Conservation (phyloP, 2,888 invertebrate species). For the Idaea biselata region DNA sequence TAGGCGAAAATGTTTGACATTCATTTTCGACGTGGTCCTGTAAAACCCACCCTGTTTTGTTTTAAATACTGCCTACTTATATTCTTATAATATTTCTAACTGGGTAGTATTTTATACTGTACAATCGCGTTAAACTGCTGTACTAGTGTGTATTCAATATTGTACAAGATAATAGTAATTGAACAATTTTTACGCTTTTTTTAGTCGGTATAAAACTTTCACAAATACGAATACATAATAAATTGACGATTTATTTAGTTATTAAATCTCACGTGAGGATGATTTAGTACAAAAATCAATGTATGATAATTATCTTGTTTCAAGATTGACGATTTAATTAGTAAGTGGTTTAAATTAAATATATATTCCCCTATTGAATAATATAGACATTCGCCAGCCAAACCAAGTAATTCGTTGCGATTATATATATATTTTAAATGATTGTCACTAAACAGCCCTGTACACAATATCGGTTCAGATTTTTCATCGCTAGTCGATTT, state of each 20-base stretch:
- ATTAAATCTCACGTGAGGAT: not conserved
- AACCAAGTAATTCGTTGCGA: too few relatives aligned
- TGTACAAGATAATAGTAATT: not conserved
- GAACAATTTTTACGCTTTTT: not conserved
- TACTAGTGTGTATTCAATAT: not conserved
- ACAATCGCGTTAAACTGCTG: not conserved
- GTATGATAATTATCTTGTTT: not conserved
- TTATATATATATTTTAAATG: too few relatives aligned
- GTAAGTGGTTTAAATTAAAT: too few relatives aligned
- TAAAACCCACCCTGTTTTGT: not conserved
- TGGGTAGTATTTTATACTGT: not conserved
- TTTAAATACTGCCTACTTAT: not conserved
- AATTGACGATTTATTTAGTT: not conserved
- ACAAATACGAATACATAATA: not conserved
- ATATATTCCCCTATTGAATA: too few relatives aligned
- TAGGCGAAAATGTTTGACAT: too few relatives aligned
- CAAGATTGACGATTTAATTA: not conserved
- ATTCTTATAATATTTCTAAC: not conserved
- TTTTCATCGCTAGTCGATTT: too few relatives aligned
- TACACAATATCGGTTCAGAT: too few relatives aligned
- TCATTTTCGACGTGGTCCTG: too few relatives aligned
- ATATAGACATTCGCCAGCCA: too few relatives aligned
- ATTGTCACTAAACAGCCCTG: too few relatives aligned
- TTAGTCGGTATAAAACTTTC: not conserved
- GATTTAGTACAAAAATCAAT: not conserved